Conservation (phyloP, 2,113 vertebrate genomes). For the Tragulus kanchil region DNA sequence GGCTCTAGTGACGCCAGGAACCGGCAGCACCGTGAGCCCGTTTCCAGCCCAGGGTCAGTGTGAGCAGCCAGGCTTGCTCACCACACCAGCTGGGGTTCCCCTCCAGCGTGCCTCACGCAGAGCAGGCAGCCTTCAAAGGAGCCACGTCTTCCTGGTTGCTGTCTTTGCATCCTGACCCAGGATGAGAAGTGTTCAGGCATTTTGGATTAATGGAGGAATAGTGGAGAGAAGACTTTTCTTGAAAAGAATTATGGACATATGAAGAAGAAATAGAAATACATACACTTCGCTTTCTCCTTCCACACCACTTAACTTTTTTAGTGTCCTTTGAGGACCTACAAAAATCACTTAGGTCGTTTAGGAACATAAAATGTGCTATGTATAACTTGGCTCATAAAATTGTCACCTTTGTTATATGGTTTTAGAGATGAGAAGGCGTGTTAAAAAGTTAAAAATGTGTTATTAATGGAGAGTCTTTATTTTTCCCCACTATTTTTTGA, state of each 20-base stretch:
- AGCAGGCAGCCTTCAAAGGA: conserved; percentile 60
- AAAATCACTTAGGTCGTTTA: conserved; percentile 74
- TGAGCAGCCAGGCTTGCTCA: not conserved
- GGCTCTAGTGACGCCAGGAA: not conserved
- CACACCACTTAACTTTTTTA: conserved; percentile 67
- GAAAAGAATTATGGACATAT: conserved; percentile 19
- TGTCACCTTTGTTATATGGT: conserved; percentile 80
- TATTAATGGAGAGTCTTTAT: conserved; percentile 55
- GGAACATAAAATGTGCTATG: conserved; percentile 79
- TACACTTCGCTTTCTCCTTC: not conserved
- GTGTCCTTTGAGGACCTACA: conserved; percentile 77
- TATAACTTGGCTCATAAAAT: conserved; percentile 80
- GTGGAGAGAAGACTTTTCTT: not conserved
- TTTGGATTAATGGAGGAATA: not conserved
- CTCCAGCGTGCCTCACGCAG: not conserved
- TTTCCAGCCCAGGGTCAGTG: not conserved
- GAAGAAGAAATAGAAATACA: conserved; percentile 44
- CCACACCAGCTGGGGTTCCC: not conserved
- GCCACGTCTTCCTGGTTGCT: conserved; percentile 44
- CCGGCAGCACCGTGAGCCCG: not conserved
- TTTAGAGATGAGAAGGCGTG: conserved; percentile 66
- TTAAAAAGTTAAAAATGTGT: conserved; percentile 49
- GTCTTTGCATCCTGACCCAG: conserved; percentile 45
- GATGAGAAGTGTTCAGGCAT: not conserved
- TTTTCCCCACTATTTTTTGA: conserved; percentile 53